Conservation (phyloP, 2,888 invertebrate species). For the Synanthedon myopaeformis region DNA sequence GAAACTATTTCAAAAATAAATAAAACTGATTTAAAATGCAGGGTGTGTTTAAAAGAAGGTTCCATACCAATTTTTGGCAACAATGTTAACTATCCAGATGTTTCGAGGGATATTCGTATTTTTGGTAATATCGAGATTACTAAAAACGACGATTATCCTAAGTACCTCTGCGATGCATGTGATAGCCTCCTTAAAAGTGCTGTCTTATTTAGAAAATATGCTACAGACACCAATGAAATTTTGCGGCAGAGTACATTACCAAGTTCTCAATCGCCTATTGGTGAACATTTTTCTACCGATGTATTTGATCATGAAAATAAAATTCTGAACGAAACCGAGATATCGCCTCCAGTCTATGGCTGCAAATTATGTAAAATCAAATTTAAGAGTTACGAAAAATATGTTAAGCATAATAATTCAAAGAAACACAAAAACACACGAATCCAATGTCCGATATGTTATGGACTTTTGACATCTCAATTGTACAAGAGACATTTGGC, state of each 20-base stretch:
- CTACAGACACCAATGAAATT: constrained; percentile 25
- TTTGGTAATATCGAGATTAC: constrained; percentile 28
- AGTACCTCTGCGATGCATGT: constrained; percentile 31
- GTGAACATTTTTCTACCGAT: neutral
- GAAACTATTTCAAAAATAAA: neutral
- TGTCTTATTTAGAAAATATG: constrained; percentile 28
- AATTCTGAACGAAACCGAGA: neutral
- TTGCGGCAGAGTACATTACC: constrained; percentile 12
- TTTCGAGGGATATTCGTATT: constrained; percentile 27
- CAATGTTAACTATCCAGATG: constrained; percentile 13
- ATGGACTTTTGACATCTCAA: constrained; percentile 20
- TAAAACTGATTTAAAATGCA: constrained; percentile 17
- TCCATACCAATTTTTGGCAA: constrained; percentile 24
- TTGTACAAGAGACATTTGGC: constrained; percentile 25
- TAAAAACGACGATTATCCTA: constrained; percentile 28
- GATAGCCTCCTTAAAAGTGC: constrained; percentile 27
- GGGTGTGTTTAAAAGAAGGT: constrained; percentile 42
- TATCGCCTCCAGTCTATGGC: constrained; percentile 1
- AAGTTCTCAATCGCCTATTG: neutral
- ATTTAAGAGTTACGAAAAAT: constrained; percentile 14
- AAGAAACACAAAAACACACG: constrained; percentile 20
- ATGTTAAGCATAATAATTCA: constrained; percentile 18
- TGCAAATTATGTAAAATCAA: constrained; percentile 14
- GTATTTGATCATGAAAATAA: constrained; percentile 2
- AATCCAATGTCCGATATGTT: constrained; percentile 21